phyloP scores from a whole-genome alignment of 2,113 vertebrate genomes.

The Cyprinodon brontotheroides region DNA sequence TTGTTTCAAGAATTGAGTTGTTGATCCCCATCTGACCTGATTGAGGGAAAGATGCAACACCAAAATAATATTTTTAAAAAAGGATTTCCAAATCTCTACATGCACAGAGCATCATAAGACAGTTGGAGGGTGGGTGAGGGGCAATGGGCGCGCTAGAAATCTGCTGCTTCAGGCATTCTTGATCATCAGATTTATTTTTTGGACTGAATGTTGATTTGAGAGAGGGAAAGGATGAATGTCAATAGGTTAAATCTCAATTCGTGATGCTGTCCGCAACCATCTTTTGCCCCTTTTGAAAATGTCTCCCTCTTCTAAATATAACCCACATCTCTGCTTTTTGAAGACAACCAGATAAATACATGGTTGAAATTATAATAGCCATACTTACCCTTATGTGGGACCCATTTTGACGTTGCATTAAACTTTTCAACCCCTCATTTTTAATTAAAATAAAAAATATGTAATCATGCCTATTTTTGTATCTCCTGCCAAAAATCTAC shows the following conservation, averaged over 20 bases:
- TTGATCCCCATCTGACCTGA: too few species aligned
- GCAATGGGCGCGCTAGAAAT: background rate
- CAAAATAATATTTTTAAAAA: too few species aligned
- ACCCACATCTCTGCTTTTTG: background rate
- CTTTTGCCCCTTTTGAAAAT: background rate
- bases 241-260: background rate
- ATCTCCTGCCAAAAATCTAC: background rate
- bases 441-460: background rate
- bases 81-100: background rate
- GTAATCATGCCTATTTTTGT: background rate
- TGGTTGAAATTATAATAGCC: too few species aligned
- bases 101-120: background rate
- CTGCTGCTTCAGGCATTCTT: background rate
- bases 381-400: background rate
- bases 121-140: background rate
- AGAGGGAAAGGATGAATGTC: background rate
- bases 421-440: background rate
- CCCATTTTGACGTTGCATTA: background rate
- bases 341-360: background rate
- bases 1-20: background rate
- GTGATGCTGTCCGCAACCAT: background rate
- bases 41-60: too few species aligned
- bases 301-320: background rate
- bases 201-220: too few species aligned
- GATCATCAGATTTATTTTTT: background rate